Conservation (phyloP, 2,797 vertebrate genomes). For the Scolopax bukidnonensis region DNA sequence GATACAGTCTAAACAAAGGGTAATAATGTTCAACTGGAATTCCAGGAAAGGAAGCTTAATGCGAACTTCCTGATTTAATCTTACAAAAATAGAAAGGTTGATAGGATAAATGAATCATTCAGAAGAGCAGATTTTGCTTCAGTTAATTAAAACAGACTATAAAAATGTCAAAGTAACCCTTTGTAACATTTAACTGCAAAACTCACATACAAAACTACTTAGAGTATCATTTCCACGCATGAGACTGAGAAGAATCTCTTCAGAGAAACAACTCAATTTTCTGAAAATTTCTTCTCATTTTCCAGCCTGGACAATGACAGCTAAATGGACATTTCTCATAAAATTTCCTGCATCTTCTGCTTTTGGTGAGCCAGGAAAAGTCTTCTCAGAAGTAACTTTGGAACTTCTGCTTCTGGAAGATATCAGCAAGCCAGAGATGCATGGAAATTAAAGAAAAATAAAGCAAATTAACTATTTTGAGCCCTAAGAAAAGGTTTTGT, state of each 20-base stretch:
- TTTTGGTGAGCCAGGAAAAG: constrained; percentile 12
- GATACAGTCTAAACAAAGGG: constrained; percentile 66
- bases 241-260: background rate
- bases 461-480: constrained; percentile 39
- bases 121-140: constrained; percentile 37
- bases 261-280: background rate
- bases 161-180: constrained; percentile 41
- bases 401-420: constrained; percentile 27
- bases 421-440: background rate
- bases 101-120: constrained; percentile 63
- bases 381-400: constrained; percentile 32
- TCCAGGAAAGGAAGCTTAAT: constrained; percentile 69
- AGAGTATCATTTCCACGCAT: background rate
- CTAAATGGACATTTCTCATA: background rate
- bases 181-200: constrained; percentile 11
- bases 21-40: constrained; percentile 61
- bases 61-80: constrained; percentile 64
- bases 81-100: constrained; percentile 67
- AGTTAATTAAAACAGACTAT: constrained; percentile 43
- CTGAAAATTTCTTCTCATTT: background rate
- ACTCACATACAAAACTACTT: background rate
- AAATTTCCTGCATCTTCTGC: constrained; percentile 8
- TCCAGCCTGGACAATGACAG: background rate
- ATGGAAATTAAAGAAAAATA: constrained; percentile 40
- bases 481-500: background rate